A percentile compares a stretch with the other conserved stretches of the same genome.
Conservation (phyloP, 1,140 invertebrate species). For the Aphelinus certus region DNA sequence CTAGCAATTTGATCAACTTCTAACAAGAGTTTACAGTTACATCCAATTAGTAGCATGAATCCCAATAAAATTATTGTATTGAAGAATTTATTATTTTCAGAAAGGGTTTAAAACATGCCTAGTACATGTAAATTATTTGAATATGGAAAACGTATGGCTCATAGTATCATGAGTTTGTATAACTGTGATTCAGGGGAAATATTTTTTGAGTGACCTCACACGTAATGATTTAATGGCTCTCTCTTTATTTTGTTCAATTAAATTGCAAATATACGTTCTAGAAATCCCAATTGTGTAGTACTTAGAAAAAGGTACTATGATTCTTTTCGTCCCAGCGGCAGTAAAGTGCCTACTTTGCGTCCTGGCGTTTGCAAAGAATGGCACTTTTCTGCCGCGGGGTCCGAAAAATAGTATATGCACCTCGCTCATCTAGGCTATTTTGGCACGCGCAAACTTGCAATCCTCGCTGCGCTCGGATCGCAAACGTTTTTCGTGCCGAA, state of each 20-base stretch:
- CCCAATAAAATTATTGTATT: conserved; percentile 9
- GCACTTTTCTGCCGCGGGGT: too few relatives aligned
- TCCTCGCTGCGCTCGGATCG: too few relatives aligned
- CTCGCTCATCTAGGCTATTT: too few relatives aligned
- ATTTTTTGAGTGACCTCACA: conserved; percentile 21
- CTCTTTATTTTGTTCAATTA: conserved; percentile 16
- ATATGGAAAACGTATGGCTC: background rate
- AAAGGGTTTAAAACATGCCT: too few relatives aligned
- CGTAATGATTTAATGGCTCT: conserved; percentile 31
- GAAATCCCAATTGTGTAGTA: conserved; percentile 28
- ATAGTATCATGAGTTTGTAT: too few relatives aligned
- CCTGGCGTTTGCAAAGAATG: too few relatives aligned
- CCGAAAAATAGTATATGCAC: too few relatives aligned
- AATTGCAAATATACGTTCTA: conserved; percentile 10
- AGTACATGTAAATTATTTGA: background rate
- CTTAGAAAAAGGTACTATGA: background rate
- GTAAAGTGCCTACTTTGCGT: too few relatives aligned
- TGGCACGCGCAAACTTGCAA: too few relatives aligned
- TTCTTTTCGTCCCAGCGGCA: background rate
- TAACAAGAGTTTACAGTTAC: conserved; percentile 15
- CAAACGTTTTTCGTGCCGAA: too few relatives aligned
- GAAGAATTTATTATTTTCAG: background rate
- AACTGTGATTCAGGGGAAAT: too few relatives aligned
- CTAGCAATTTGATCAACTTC: conserved; percentile 11
- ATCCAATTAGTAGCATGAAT: conserved; percentile 15